Evolutionary conservation across 2,888 invertebrate species (phyloP).

Genomic region (Agrochola lychnidis): DNA sequence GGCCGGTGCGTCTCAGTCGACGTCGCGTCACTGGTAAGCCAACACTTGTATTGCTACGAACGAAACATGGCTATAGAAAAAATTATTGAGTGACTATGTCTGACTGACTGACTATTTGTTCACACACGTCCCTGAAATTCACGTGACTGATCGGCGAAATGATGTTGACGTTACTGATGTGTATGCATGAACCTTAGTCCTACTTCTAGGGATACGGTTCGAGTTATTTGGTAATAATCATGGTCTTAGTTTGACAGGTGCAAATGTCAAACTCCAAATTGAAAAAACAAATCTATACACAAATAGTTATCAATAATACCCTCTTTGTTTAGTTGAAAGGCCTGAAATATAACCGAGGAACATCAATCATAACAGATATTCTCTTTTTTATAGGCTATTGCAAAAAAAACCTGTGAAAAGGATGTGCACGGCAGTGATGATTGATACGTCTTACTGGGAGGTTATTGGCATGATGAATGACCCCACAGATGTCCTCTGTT

Average conservation of each 20-base stretch:
- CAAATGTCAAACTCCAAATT: too few relatives aligned
- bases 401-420: constrained; percentile 70
- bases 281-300: not conserved
- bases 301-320: constrained; percentile 51
- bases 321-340: constrained; percentile 39
- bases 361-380: constrained; percentile 72
- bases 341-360: constrained; percentile 68
- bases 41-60: too few relatives aligned
- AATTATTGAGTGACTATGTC: too few relatives aligned
- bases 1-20: too few relatives aligned
- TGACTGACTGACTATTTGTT: too few relatives aligned
- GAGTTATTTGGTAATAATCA: not conserved
- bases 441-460: constrained; percentile 67
- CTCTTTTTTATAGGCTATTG: constrained; percentile 68
- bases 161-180: too few relatives aligned
- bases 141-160: too few relatives aligned
- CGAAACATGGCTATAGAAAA: too few relatives aligned
- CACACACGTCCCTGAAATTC: too few relatives aligned
- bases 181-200: too few relatives aligned
- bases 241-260: not conserved
- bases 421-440: constrained; percentile 69
- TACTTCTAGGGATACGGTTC: not conserved
- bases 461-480: constrained; percentile 67
- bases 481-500: constrained; percentile 56
- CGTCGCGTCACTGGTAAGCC: too few relatives aligned